phyloP scores from a whole-genome alignment of 2,113 vertebrate genomes.

The Nannospalax galili region DNA sequence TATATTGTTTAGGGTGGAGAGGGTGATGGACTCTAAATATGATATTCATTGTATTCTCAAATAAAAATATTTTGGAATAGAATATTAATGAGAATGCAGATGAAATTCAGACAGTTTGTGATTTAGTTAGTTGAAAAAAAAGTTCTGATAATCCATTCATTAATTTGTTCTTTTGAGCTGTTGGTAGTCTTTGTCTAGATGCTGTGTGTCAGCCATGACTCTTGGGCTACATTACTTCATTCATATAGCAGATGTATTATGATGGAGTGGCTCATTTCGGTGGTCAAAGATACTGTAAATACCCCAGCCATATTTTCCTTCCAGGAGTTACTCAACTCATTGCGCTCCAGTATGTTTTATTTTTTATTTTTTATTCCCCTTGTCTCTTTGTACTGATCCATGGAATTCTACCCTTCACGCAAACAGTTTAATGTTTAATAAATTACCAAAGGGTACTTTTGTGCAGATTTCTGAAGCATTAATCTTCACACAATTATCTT shows the following conservation, averaged over 20 bases:
- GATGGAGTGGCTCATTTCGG: background rate
- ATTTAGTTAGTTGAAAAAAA: background rate
- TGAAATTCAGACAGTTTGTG: too few species aligned
- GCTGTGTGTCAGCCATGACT: background rate
- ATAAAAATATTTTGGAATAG: too few species aligned
- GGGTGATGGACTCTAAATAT: too few species aligned
- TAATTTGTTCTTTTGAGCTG: background rate
- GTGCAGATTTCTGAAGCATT: conserved; percentile 36
- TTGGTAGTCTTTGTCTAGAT: background rate
- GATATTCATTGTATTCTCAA: too few species aligned
- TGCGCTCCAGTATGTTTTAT: background rate
- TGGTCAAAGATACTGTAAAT: conserved; percentile 20
- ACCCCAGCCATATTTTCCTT: background rate
- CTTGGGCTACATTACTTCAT: background rate
- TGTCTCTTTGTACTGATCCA: too few species aligned
- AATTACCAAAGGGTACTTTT: conserved; percentile 24
- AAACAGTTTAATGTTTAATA: background rate
- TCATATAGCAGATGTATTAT: background rate
- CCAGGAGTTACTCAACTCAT: conserved; percentile 14
- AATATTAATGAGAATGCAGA: too few species aligned
- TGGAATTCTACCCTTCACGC: background rate
- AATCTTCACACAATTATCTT: background rate
- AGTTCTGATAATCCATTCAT: background rate
- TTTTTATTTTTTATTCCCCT: too few species aligned
- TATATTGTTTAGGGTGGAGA: background rate